Percentiles rank a stretch among this genome's conserved stretches.
Conservation (phyloP, 2,888 invertebrate genomes). For the Crossocerus cetratus region DNA sequence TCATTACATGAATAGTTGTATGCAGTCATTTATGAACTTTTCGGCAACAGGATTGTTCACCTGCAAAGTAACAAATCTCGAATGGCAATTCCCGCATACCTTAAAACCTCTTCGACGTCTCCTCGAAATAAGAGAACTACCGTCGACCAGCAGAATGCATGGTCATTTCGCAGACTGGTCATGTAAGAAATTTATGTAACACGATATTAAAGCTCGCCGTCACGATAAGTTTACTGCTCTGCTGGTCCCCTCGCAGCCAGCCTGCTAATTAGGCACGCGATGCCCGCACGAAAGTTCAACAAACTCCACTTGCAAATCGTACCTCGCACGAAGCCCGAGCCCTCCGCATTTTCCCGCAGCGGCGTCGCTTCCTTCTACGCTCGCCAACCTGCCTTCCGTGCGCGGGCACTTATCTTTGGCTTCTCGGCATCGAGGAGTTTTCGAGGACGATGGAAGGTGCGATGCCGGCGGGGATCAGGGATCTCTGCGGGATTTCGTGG, state of each 20-base stretch:
- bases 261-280: neutral
- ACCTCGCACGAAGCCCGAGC: neutral
- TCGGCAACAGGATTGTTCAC: no score
- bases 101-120: no score
- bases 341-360: neutral
- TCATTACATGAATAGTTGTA: no score
- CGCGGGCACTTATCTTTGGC: constrained; percentile 12
- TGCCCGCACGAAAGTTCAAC: neutral
- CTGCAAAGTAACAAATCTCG: no score
- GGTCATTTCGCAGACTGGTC: no score
- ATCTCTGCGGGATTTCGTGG: constrained; percentile 1
- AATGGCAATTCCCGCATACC: no score
- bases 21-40: no score
- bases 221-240: neutral
- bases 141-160: no score
- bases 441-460: neutral
- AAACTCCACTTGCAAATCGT: neutral
- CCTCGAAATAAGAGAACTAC: no score
- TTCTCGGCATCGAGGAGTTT: neutral
- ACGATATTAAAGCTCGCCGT: neutral
- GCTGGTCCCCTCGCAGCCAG: neutral
- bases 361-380: neutral
- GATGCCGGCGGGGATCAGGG: neutral
- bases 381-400: neutral
- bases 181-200: neutral